Evolutionary conservation across 2,113 vertebrate species (phyloP).

Genomic region (Oncorhynchus keta): DNA sequence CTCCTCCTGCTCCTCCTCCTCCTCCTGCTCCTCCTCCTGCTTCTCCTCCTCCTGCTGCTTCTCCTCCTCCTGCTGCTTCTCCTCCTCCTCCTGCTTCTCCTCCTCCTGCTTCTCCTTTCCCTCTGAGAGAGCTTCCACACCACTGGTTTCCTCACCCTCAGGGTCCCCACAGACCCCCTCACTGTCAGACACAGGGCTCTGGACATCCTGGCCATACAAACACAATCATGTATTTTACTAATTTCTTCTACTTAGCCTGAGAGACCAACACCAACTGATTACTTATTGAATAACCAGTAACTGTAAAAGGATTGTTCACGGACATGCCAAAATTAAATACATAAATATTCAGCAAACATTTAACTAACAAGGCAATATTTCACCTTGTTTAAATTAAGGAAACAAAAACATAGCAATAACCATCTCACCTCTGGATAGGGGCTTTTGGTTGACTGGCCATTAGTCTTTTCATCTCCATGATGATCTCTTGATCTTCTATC

Average conservation of each 20-base stretch:
- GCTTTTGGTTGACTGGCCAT: not conserved
- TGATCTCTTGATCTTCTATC: not conserved
- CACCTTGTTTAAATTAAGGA: too few species aligned
- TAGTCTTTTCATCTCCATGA: not conserved
- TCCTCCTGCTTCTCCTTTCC: not conserved
- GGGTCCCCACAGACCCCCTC: conserved; percentile 37
- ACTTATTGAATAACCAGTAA: too few species aligned
- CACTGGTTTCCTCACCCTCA: conserved; percentile 7
- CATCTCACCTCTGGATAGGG: not conserved
- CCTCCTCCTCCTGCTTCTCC: too few species aligned
- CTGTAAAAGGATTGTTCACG: too few species aligned
- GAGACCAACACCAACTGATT: not conserved
- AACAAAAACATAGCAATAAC: too few species aligned
- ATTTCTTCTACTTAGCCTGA: not conserved
- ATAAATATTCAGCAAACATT: too few species aligned
- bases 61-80: too few species aligned
- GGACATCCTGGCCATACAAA: conserved; percentile 24
- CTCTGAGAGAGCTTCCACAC: not conserved
- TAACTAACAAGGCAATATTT: too few species aligned
- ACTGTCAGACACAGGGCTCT: conserved; percentile 24
- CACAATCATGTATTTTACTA: not conserved
- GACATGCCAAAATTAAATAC: too few species aligned
- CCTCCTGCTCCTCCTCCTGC: rapidly evolving
- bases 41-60: too few species aligned
- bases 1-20: not conserved